Base-by-base conservation (phyloP, 2,113 vertebrate species). In the Ia io region DNA sequence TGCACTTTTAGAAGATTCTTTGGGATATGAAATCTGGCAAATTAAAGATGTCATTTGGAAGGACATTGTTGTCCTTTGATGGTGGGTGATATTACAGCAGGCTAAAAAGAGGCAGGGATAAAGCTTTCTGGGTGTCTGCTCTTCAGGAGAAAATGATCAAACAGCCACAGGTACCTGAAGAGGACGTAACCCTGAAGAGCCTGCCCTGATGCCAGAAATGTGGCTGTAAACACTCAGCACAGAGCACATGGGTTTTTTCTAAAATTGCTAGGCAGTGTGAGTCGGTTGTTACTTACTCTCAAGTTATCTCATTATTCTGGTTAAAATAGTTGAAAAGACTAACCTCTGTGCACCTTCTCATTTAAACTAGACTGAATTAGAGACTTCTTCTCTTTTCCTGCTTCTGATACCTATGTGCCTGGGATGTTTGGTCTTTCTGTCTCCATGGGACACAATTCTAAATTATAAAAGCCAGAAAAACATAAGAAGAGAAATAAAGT, bases 401-500 rank as follows among this genome's bases (percentile, higher is more conserved):
- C 95, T 70, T 98, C 97, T 61, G 97, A 98, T 76, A 98, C 93
- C 61, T 98, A 97, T 17, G 98, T 98, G 70, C 98, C 82, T n/a
- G 71, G 97, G 61, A 98, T 98, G 97, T 5, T 53, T 98, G 28
- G 98, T 98, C 28, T 98, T 99, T 35, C 84, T 98, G 56, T 95
- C 97, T 97, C 98, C 98, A 3, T 84, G 88, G 53, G 96, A 96
- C 4, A 97, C 98, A 86, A 98, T 98, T 92, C 98, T 98, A 32
- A 98, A 99, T 97, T 98, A 99, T 88, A 96, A 98, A 88, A 98
- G 95, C 93, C 99, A 98, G 98, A 99, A 99, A 97, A 98, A 97
- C 11, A 96, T 97, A 97, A 98, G 98, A 97, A 97, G 98, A 91
- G 90, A 98, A 86, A 97, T 98, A 98, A 98, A 98, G 96, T 99